Evolutionary conservation across 2,888 invertebrate species (phyloP).

Genomic region (Caenorhabditis panamensis): DNA sequence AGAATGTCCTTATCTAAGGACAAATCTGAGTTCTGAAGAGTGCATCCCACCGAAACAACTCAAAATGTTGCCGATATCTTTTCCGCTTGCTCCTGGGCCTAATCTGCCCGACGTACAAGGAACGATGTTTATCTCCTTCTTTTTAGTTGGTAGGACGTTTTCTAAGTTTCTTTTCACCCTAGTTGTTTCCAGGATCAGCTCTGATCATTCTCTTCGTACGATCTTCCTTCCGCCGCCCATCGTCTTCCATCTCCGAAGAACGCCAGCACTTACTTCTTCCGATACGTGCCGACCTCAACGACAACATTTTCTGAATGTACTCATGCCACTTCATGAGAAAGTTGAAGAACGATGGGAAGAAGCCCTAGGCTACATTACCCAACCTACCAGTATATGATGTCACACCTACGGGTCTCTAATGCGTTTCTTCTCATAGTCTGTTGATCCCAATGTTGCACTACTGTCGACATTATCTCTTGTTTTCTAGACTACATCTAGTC

Average conservation of each 20-base stretch:
- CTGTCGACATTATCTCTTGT: constrained; percentile 19
- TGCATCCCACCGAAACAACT: constrained; percentile 31
- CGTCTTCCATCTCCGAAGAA: constrained; percentile 38
- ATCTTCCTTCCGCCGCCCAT: constrained; percentile 24
- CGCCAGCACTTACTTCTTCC: constrained; percentile 51
- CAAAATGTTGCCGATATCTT: neutral
- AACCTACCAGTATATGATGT: constrained; percentile 38
- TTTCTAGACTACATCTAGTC: constrained; percentile 33
- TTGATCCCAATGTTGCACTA: constrained; percentile 20
- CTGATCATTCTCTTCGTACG: constrained; percentile 39
- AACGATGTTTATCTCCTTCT: constrained; percentile 16
- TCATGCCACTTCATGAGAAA: constrained; percentile 53
- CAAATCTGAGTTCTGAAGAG: constrained; percentile 21
- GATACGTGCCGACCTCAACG: constrained; percentile 56
- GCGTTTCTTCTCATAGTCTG: constrained; percentile 10
- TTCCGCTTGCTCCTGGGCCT: neutral
- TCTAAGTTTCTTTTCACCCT: neutral
- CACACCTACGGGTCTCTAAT: constrained; percentile 37
- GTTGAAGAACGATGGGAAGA: no score
- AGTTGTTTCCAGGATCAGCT: constrained; percentile 35
- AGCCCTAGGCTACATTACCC: constrained; percentile 9
- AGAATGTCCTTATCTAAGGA: constrained; percentile 44
- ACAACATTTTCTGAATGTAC: constrained; percentile 60
- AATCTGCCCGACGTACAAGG: neutral
- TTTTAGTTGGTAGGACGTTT: constrained; percentile 27